Percentiles rank a stretch among this genome's conserved stretches.
These are phyloP conservation scores for Sebastes trivittatus DNA, from an alignment of 2,797 vertebrate genomes.

Conservation along the genomic window DNA sequence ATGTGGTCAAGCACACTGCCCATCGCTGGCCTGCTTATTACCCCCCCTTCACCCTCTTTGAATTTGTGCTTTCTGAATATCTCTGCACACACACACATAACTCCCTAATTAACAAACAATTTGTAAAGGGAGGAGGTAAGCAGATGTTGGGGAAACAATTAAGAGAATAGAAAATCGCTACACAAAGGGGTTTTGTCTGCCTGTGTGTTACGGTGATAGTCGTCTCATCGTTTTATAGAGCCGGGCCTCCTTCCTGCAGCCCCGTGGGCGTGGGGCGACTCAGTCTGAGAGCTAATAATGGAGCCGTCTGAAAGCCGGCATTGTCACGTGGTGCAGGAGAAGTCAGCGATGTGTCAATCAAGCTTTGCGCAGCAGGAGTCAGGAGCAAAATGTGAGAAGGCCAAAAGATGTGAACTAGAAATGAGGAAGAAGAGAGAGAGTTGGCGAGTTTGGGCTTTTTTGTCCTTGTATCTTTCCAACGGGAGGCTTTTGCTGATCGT, in stretches of 20 bases:
- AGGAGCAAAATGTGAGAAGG: background rate
- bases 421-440: background rate
- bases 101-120: constrained; percentile 60
- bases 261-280: background rate
- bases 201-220: constrained; percentile 19
- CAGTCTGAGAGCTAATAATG: constrained; percentile 38
- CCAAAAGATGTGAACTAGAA: background rate
- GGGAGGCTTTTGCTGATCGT: constrained; percentile 41
- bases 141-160: constrained; percentile 59
- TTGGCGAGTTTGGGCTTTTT: background rate
- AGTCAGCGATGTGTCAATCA: constrained; percentile 38
- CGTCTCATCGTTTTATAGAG: constrained; percentile 3
- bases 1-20: constrained; percentile 31
- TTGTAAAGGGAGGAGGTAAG: constrained; percentile 36
- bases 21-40: constrained; percentile 2
- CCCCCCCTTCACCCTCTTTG: background rate
- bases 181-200: constrained; percentile 17
- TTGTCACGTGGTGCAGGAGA: background rate
- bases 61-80: constrained; percentile 31
- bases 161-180: constrained; percentile 50
- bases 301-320: constrained; percentile 22
- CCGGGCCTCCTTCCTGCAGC: background rate
- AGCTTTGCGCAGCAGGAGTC: background rate
- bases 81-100: background rate
- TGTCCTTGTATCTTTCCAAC: constrained; percentile 8